Evolutionary conservation across 2,797 vertebrate genomes (phyloP).

Genomic region (Micropoecilia bifurca): DNA sequence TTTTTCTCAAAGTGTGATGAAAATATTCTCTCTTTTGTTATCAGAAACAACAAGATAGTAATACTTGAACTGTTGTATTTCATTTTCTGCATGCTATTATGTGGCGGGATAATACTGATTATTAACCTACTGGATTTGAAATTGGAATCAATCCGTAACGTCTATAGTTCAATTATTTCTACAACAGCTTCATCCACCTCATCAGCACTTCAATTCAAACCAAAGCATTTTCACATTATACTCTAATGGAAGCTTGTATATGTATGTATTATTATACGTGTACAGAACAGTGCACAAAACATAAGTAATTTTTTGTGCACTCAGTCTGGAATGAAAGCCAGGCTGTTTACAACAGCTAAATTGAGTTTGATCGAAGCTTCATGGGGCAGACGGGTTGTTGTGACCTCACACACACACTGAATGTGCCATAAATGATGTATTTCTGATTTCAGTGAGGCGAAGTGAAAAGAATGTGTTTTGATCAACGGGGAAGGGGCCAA

Average conservation of each 20-base stretch:
- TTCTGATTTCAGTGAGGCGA: slow-evolving; percentile 12
- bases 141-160: not conserved
- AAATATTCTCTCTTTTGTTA: not conserved
- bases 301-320: not conserved
- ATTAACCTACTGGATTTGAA: not conserved
- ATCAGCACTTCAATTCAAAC: not conserved
- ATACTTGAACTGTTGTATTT: not conserved
- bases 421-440: slow-evolving; percentile 11
- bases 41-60: not conserved
- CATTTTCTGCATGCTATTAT: not conserved
- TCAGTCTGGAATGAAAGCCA: slow-evolving; percentile 9
- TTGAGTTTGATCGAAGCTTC: slow-evolving; percentile 31
- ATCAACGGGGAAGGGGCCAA: slow-evolving; percentile 5
- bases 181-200: not conserved
- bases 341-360: slow-evolving; percentile 18
- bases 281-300: not conserved
- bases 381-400: slow-evolving; percentile 9
- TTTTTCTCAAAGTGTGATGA: not conserved
- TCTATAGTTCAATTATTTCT: not conserved
- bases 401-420: slow-evolving; percentile 16
- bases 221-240: not conserved
- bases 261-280: not conserved
- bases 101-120: not conserved
- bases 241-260: not conserved
- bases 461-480: not conserved